Base-by-base conservation (phyloP, 1,140 invertebrate species). In the Heliconius nattereri region DNA sequence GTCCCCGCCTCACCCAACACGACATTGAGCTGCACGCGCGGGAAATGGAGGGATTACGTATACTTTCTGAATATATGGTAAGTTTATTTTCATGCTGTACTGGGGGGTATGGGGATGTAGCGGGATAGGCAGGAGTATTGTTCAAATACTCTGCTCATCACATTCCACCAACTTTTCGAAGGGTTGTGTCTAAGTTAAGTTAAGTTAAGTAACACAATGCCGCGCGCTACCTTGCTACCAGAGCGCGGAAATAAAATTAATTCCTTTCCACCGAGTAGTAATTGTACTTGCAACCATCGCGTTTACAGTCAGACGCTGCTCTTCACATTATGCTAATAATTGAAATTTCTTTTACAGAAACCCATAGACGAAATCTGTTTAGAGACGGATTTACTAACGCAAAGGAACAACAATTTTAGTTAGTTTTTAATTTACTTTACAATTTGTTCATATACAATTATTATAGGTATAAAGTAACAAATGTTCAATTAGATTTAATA, bases 1-100 rank as follows among this genome's bases (percentile, higher is more conserved):
- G 89, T 5, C 94, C 94, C 9, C 85, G 93, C 1, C 88, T 92
- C 20, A 92, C 92, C 0, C 88, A 91, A 71, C 86, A 89, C 72
- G 86, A 92, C 78, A 92, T 93, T 11, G 91, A 91, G 37, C 70
- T 91, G 1, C 87, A 91, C 57, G 88, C 90, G 5, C 81, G 88
- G 20, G 91, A 93, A 35, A 81, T 91, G 57, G 86, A 91, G 13
- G 81, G 83, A 0, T 78, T 92, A 35, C 85, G 85, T 52, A 83
- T 86, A 9, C 78, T 78, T 7, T 78, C 85, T 45, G 52, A 85
- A 54, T 84, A 83, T 35, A 82, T 83, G 78, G 86, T 89, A 80
- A 75, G 60, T 45, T 23, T 11, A 5, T 20, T 23, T 23, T 60
- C 54, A 26, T n/a, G 8, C 7, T 57, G 54, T 57, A 57, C 23